Evolutionary conservation across 2,888 invertebrate species (phyloP).

Genomic region (Pyrrhosoma nymphula): DNA sequence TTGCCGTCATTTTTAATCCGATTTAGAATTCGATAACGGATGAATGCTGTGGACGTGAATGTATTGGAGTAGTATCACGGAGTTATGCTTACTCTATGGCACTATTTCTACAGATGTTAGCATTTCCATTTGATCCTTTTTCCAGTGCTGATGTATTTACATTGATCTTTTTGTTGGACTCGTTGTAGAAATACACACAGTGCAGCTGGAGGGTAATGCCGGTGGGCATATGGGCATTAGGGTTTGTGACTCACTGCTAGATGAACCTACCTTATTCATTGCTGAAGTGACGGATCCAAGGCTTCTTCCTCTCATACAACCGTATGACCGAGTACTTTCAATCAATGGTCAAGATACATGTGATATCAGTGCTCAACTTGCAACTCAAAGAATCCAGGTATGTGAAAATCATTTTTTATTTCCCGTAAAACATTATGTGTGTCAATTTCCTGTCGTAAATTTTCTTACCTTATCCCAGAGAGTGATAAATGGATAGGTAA

Average conservation of each 20-base stretch:
- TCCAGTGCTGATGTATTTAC: too few relatives aligned
- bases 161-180: too few relatives aligned
- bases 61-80: too few relatives aligned
- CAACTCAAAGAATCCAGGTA: constrained; percentile 75
- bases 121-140: too few relatives aligned
- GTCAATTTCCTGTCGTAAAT: not conserved
- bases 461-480: not conserved
- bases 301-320: constrained; percentile 76
- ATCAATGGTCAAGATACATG: constrained; percentile 78
- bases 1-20: too few relatives aligned
- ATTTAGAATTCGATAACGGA: too few relatives aligned
- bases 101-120: too few relatives aligned
- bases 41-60: too few relatives aligned
- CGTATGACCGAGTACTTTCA: constrained; percentile 78
- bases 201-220: constrained; percentile 76
- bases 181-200: constrained; percentile 76
- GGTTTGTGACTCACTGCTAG: constrained; percentile 69
- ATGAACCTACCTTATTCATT: constrained; percentile 74
- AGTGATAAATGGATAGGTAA: not conserved
- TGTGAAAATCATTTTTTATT: not conserved
- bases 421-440: not conserved
- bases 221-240: constrained; percentile 77
- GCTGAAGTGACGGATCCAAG: constrained; percentile 76
- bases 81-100: too few relatives aligned
- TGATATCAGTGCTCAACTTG: constrained; percentile 77